Evolutionary conservation across 2,113 vertebrate species (phyloP).

Genomic region (Choloepus hoffmanni): DNA sequence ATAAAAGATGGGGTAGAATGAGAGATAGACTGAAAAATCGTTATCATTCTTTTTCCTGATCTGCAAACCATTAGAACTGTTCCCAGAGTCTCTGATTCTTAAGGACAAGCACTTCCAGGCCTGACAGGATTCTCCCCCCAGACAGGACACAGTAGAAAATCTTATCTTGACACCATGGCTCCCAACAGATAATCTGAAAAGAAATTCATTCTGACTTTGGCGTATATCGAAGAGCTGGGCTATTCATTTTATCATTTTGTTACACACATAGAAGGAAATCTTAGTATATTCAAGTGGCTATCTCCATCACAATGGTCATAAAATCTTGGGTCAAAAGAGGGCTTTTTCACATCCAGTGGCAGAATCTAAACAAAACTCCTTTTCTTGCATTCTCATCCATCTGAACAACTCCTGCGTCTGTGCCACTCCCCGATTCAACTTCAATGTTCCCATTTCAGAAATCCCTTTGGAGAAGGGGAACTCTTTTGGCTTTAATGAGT

Average conservation of each 20-base stretch:
- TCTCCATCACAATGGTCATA: neutral
- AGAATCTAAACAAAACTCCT: neutral
- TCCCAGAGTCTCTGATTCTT: neutral
- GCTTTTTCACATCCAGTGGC: neutral
- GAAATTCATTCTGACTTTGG: neutral
- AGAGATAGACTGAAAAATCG: neutral
- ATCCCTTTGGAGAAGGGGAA: slow-evolving; percentile 51
- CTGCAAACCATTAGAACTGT: neutral
- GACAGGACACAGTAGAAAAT: neutral
- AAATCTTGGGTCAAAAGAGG: neutral
- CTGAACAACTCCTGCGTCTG: neutral
- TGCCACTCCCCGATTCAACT: slow-evolving; percentile 23
- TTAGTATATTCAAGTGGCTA: neutral
- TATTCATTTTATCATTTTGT: neutral
- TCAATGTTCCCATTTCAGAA: slow-evolving; percentile 59
- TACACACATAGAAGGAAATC: neutral
- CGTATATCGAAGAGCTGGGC: neutral
- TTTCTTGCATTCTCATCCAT: neutral
- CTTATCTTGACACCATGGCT: neutral
- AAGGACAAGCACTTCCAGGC: neutral
- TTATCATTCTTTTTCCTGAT: neutral
- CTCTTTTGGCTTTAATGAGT: slow-evolving; percentile 64
- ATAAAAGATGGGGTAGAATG: neutral
- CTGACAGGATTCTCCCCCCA: neutral
- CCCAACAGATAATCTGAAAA: neutral